These are phyloP conservation scores for Oreochromis grahami DNA, from an alignment of 2,797 vertebrate genomes.

Conservation along the genomic window DNA sequence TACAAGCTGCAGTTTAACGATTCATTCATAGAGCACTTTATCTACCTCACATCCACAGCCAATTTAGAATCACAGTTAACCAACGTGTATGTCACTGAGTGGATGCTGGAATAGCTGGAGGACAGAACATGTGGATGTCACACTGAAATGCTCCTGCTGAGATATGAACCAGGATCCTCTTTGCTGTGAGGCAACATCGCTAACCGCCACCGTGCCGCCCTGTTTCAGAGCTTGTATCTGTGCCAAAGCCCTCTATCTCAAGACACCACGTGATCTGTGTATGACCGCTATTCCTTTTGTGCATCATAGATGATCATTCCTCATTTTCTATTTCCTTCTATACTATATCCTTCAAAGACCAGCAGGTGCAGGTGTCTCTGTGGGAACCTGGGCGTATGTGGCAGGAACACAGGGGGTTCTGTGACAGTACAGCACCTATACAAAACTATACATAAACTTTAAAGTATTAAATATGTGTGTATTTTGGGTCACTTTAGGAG, in stretches of 20 bases:
- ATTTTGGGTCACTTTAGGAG: neutral
- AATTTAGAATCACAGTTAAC: neutral
- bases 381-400: neutral
- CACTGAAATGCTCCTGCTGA: neutral
- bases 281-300: neutral
- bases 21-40: neutral
- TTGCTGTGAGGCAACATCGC: neutral
- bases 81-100: neutral
- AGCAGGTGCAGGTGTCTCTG: neutral
- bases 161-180: neutral
- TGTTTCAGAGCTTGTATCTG: neutral
- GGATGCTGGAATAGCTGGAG: neutral
- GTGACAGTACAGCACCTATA: neutral
- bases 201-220: fast-evolving
- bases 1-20: neutral
- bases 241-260: neutral
- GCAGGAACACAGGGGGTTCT: neutral
- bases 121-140: neutral
- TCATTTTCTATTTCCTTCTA: neutral
- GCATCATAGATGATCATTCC: neutral
- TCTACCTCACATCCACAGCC: fast-evolving
- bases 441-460: neutral
- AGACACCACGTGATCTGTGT: neutral
- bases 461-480: fast-evolving
- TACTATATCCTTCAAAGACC: neutral